Percentiles rank a stretch among this genome's conserved stretches.
Evolutionary conservation across 2,888 invertebrate species (phyloP).

Genomic region (Hydraecia micacea): DNA sequence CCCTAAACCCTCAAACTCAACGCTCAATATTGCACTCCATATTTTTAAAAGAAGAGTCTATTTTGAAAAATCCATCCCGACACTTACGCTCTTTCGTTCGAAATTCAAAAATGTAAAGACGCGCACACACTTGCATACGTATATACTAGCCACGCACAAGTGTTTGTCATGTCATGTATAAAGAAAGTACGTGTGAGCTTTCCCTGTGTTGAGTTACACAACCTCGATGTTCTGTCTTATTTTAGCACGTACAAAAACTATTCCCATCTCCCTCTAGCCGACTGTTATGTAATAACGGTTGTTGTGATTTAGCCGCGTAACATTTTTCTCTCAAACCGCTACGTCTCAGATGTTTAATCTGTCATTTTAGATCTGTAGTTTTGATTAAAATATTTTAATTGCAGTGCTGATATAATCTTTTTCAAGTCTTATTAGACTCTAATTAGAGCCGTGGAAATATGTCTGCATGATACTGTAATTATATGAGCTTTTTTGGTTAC

Average conservation of each 20-base stretch:
- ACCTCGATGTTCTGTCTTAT: conserved; percentile 79
- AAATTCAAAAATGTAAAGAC: conserved; percentile 84
- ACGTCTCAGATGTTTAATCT: conserved; percentile 76
- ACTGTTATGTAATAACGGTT: conserved; percentile 90
- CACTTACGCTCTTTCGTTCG: conserved; percentile 84
- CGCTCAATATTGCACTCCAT: conserved; percentile 75
- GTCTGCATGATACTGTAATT: conserved; percentile 17
- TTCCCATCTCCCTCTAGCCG: conserved; percentile 75
- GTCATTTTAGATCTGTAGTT: conserved; percentile 62
- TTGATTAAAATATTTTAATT: conserved; percentile 64
- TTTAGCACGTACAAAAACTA: conserved; percentile 72
- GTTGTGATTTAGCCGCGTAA: conserved; percentile 88
- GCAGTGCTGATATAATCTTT: conserved; percentile 41
- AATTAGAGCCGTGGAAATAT: conserved; percentile 38
- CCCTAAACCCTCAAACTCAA: conserved; percentile 67
- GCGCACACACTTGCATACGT: conserved; percentile 79
- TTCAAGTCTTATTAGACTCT: conserved; percentile 58
- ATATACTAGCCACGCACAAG: conserved; percentile 72
- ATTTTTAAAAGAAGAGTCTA: conserved; percentile 74
- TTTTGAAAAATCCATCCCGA: conserved; percentile 79
- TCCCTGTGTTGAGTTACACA: conserved; percentile 89
- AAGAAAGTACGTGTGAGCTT: conserved; percentile 89
- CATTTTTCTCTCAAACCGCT: conserved; percentile 87
- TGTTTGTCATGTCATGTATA: conserved; percentile 71
- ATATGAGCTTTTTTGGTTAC: conserved; percentile 19